Evolutionary conservation across 2,113 vertebrate genomes (phyloP).

Genomic region (Amphilophus citrinellus): DNA sequence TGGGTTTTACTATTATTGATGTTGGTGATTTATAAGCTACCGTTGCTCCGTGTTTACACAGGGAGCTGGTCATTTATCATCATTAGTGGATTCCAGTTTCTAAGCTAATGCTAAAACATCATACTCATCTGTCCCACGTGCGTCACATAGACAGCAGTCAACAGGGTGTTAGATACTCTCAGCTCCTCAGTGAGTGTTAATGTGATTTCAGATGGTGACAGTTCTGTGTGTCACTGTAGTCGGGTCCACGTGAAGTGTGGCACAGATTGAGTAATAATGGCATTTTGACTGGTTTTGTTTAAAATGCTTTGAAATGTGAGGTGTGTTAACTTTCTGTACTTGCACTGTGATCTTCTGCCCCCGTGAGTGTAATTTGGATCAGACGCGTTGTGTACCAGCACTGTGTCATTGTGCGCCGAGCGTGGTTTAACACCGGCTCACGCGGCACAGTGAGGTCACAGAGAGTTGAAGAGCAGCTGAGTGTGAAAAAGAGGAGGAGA

Average conservation of each 20-base stretch:
- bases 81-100: neutral
- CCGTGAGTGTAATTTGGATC: neutral
- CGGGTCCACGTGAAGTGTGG: neutral
- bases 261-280: neutral
- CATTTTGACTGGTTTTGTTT: neutral
- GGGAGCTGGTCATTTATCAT: neutral
- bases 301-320: neutral
- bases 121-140: neutral
- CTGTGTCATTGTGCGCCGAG: neutral
- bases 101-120: neutral
- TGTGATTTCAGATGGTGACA: accelerated
- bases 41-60: neutral
- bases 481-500: conserved; percentile 26
- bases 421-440: conserved; percentile 3
- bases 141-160: neutral
- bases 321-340: neutral
- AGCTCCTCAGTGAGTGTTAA: neutral
- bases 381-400: neutral
- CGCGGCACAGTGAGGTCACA: conserved; percentile 22
- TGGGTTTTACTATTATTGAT: neutral
- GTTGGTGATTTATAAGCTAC: too few relatives aligned
- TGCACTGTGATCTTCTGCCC: neutral
- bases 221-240: neutral
- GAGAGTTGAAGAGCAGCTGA: conserved; percentile 38
- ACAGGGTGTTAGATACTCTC: neutral